Evolutionary conservation across 2,888 invertebrate genomes (phyloP), one percentile per base, ranked within the genome.

Genomic region (Crocallis elinguaria): DNA sequence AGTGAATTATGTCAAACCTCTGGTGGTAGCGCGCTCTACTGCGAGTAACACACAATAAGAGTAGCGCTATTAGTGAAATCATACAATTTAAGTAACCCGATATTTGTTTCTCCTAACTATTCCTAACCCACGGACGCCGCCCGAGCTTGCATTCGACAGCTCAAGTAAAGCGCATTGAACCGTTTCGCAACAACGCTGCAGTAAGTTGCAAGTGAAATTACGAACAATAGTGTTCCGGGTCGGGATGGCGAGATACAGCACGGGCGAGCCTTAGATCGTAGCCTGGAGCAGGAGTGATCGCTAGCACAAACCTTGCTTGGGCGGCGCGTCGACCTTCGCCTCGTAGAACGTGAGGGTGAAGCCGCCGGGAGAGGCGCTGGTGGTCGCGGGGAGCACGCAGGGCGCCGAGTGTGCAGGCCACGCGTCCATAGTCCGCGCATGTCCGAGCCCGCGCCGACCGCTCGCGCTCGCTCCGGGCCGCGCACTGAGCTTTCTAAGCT

Each of bases 291-390:
- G n/a, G 13, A 39, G 11, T 8, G 13, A 36, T 37, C 45, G 32
- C 35, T 19, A 6, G 11, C 11, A 49, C 57, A 29, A 69, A 88
- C 88, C 84, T 88, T 82, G 77, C 70, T 82, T 80, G 55, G 75
- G 77, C 63, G 88, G 80, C 62, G 90, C 55, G 74, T 46, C 46
- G 17, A 56, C 95, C 58, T 93, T 92, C 60, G 88, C 88, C 84
- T 96, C 95, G 92, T 96, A 96, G 90, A 96, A 96, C 83, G 95
- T 94, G 77, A 96, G 92, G 85, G 96, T 95, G 85, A 96, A 96
- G 83, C 96, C 95, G 64, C 95, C 93, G 77, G 94, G 94, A 68
- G 95, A 94, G 84, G 95, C 95, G 86, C 95, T 94, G 74, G 93
- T 93, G 91, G 78, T 92, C 88, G 73, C 92, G 3, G 39, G 6